Evolutionary conservation across 2,797 vertebrate genomes (phyloP), one percentile per base, ranked within the genome.

Genomic region (Microcaecilia unicolor): DNA sequence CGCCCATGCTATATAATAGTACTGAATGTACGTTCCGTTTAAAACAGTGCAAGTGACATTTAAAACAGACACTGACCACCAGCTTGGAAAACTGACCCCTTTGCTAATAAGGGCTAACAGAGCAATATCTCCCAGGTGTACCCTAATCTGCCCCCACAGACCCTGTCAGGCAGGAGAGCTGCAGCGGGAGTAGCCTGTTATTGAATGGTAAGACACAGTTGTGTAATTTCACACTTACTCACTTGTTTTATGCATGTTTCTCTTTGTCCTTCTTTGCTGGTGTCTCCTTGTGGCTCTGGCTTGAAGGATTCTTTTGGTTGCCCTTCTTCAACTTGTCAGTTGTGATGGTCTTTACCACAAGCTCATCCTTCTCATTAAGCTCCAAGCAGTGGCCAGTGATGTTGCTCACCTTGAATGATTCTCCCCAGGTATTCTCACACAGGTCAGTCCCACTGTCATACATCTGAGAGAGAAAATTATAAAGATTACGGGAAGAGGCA

Each of bases 371-470:
- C 37, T 53, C 33, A 26, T 67, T 61, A 68, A 81, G 55, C 62
- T 71, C 61, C 47, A 80, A 56, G 62, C 79, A 81, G 42, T 55
- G 64, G 43, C 74, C 75, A 31, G 63, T 35, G 17, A 62, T 69
- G 18, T 58, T 2, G 18, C 55, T 68, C 39, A 70, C 64, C 21
- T 55, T 62, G 22, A 81, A 69, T 12, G 77, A 78, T 8, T 28
- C 0, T 1, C 77, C 76, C 75, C 77, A 80, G 59, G 74, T 70
- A 17, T 5, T 74, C 31, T 62, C 41, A 42, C 79, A 81, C 49
- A 81, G 28, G 22, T 79, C 71, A 8, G 55, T 67, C 10, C 68
- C 75, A 17, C 64, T 59, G 42, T 18, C 9, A 0, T 74, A 81
- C 61, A 67, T 62, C 78, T 81, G 50, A 14, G 11, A 19, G 24